phyloP scores from a whole-genome alignment of 1,140 invertebrate genomes.

The Bathynomus jamesi region DNA sequence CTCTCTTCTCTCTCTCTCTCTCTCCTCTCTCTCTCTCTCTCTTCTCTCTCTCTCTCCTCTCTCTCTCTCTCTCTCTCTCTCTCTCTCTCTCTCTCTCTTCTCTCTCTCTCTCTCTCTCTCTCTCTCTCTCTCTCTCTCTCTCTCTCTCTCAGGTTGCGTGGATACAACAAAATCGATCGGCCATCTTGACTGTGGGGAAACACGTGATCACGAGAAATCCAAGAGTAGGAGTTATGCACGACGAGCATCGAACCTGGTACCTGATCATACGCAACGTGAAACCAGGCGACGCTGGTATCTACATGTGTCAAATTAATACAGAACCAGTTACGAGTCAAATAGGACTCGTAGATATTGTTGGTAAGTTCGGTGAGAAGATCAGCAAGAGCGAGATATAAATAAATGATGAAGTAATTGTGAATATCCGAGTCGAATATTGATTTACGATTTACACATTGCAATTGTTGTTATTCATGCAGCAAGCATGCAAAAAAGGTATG shows the following conservation, averaged over 20 bases:
- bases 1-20: background rate
- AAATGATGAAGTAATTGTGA: no score
- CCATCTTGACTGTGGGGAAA: constrained; percentile 34
- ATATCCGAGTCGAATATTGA: no score
- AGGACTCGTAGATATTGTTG: constrained; percentile 31
- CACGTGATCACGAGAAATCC: constrained; percentile 36
- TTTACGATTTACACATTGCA: no score
- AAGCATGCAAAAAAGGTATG: no score
- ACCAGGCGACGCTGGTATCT: constrained; percentile 31
- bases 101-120: background rate
- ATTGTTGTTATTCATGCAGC: no score
- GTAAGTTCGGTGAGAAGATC: constrained; percentile 15
- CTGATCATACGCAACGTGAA: constrained; percentile 29
- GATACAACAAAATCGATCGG: constrained; percentile 30
- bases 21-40: background rate
- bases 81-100: background rate
- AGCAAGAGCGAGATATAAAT: no score
- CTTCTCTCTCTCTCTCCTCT: background rate
- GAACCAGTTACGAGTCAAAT: constrained; percentile 32
- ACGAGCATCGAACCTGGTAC: constrained; percentile 36
- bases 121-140: background rate
- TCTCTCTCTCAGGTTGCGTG: constrained; percentile 23
- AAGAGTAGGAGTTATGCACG: constrained; percentile 33
- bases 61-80: background rate
- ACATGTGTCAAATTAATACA: constrained; percentile 38